Conservation (phyloP, 2,113 vertebrate genomes). For the Meriones unguiculatus region DNA sequence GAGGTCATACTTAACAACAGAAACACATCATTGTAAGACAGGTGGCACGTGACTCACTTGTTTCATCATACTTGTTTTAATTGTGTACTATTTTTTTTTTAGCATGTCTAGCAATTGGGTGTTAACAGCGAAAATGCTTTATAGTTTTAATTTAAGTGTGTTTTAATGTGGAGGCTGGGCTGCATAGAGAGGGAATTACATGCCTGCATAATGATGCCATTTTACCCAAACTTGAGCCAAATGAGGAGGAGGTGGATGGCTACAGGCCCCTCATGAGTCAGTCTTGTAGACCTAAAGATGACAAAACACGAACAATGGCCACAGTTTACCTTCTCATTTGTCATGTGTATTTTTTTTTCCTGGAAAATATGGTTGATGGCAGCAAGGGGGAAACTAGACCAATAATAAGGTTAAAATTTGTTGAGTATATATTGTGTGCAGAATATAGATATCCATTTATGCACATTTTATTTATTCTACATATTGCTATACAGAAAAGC, state of each 20-base stretch:
- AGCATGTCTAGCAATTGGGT: neutral
- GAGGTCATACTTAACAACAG: neutral
- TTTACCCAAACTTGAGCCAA: neutral
- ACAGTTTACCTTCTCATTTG: neutral
- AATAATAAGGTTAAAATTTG: neutral
- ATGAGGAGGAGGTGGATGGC: neutral
- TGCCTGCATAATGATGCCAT: accelerated
- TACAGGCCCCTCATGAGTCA: neutral
- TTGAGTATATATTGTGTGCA: neutral
- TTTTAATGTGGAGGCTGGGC: neutral
- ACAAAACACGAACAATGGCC: neutral
- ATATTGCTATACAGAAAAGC: neutral
- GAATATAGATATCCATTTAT: neutral
- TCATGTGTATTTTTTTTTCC: neutral
- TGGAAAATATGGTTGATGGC: neutral
- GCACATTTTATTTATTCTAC: neutral
- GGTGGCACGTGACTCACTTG: neutral
- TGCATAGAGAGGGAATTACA: neutral
- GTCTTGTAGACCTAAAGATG: neutral
- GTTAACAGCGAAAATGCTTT: neutral
- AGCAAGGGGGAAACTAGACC: neutral
- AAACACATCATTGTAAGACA: neutral
- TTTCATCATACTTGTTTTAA: neutral
- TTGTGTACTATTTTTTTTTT: neutral
- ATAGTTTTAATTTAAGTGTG: constrained; percentile 17